Conservation (phyloP, 2,113 vertebrate genomes). For the Dermatemys mawii region DNA sequence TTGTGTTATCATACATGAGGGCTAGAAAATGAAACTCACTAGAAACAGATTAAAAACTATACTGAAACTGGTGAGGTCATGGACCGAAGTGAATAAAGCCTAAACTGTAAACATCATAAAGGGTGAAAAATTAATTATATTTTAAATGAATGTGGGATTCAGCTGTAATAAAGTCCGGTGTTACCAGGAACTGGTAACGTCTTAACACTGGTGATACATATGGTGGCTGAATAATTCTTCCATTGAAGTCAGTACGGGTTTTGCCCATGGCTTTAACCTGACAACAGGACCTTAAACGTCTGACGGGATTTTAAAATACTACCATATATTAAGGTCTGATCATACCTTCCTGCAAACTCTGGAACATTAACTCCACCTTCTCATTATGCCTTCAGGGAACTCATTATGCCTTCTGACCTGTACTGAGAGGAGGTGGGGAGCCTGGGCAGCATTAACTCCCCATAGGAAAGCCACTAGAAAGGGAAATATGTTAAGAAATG, state of each 20-base stretch:
- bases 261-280: not conserved
- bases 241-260: not conserved
- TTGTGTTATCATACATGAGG: rapidly evolving
- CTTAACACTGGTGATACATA: not conserved
- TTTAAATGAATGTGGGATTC: not conserved
- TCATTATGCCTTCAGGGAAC: not conserved
- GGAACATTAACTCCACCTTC: not conserved
- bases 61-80: not conserved
- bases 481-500: not conserved
- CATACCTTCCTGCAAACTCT: not conserved
- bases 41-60: not conserved
- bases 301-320: not conserved
- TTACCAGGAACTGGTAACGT: not conserved
- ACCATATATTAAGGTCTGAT: not conserved
- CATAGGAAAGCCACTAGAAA: not conserved
- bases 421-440: not conserved
- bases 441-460: not conserved
- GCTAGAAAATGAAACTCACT: not conserved
- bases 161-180: not conserved
- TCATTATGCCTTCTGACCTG: not conserved
- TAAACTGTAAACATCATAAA: not conserved
- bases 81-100: not conserved
- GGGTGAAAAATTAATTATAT: not conserved
- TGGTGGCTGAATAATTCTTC: not conserved
- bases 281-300: not conserved